These are phyloP conservation scores for Lophura nycthemera DNA, from an alignment of 2,113 vertebrate species.

Conservation along the genomic window DNA sequence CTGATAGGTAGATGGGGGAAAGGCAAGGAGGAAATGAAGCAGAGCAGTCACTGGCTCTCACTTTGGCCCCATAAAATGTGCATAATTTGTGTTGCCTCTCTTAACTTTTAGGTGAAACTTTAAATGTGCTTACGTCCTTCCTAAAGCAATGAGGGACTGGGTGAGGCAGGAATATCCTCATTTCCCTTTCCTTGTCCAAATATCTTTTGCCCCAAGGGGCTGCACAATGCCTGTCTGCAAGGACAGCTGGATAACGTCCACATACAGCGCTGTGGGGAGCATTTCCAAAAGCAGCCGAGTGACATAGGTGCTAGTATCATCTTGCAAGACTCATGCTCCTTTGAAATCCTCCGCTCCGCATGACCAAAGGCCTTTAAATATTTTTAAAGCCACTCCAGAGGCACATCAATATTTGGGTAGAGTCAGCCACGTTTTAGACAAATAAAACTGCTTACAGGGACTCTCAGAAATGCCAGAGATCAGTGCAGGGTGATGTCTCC, in stretches of 20 bases:
- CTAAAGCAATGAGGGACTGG: background rate
- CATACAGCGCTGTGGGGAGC: background rate
- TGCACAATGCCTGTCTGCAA: background rate
- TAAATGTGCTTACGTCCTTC: background rate
- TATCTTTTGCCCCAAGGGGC: background rate
- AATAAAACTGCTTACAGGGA: conserved; percentile 19
- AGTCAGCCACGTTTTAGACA: conserved; percentile 3
- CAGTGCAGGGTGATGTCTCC: background rate
- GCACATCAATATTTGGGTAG: conserved; percentile 30
- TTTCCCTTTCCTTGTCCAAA: conserved; percentile 31
- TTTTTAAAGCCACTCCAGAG: conserved; percentile 8
- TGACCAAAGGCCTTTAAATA: background rate
- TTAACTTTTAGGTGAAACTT: background rate
- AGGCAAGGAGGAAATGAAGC: background rate
- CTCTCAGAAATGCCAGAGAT: background rate
- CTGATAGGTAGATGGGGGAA: background rate
- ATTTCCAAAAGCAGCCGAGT: background rate
- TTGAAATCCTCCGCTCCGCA: background rate
- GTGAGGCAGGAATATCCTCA: conserved; percentile 31
- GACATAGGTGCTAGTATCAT: background rate
- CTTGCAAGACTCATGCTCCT: conserved; percentile 10
- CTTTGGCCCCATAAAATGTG: background rate
- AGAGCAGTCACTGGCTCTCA: background rate
- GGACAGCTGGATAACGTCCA: background rate
- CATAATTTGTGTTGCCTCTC: background rate